These are phyloP conservation scores for Contarinia nasturtii DNA, from an alignment of 1,140 invertebrate genomes.

Conservation along the genomic window DNA sequence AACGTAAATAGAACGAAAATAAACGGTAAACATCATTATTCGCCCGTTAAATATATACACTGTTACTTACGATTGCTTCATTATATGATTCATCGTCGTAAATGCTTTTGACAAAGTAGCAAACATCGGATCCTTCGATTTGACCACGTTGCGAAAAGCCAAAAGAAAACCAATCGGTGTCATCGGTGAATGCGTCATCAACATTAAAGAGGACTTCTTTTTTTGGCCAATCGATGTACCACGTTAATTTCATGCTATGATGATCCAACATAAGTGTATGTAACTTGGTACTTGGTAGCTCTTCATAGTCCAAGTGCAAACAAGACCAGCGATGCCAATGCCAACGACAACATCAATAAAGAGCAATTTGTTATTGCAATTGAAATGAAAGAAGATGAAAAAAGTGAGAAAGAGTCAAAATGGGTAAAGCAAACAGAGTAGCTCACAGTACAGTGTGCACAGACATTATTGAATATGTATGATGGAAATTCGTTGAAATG, in stretches of 20 bases:
- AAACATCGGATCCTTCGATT: constrained; percentile 59
- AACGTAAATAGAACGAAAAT: constrained; percentile 1
- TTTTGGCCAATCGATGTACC: constrained; percentile 25
- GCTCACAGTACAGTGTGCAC: no score
- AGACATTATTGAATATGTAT: no score
- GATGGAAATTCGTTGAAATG: no score
- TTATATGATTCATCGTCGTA: constrained; percentile 20
- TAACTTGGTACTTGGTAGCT: constrained; percentile 12
- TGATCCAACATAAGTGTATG: constrained; percentile 19
- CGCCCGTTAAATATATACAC: neutral
- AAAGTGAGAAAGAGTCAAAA: no score
- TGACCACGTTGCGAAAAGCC: constrained; percentile 86
- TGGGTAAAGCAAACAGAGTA: no score
- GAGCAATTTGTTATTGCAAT: neutral
- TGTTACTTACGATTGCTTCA: constrained; percentile 11
- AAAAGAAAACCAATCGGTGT: constrained; percentile 55
- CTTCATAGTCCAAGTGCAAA: no score
- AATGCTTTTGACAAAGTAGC: constrained; percentile 39
- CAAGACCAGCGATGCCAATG: neutral
- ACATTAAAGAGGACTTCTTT: constrained; percentile 23
- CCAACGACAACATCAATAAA: neutral
- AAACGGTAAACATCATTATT: neutral
- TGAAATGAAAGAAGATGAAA: no score
- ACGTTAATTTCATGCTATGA: constrained; percentile 22
- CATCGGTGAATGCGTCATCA: constrained; percentile 21